Percentiles rank a stretch among this genome's conserved stretches.
These are phyloP conservation scores for Chrysochloris asiatica DNA, from an alignment of 2,113 vertebrate genomes.

Conservation along the genomic window DNA sequence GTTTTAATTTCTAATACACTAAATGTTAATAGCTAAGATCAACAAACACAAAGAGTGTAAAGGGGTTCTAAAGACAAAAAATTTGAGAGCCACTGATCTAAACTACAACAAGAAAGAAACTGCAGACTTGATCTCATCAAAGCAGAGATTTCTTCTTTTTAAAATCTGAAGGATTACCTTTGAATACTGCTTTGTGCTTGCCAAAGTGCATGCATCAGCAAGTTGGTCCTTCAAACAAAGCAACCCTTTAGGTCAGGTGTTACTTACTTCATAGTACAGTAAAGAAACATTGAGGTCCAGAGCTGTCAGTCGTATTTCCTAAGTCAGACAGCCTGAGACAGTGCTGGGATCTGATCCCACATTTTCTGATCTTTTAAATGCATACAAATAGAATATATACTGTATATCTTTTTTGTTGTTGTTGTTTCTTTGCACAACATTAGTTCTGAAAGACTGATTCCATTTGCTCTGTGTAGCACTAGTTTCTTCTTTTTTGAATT, in stretches of 20 bases:
- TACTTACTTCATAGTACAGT: neutral
- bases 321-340: neutral
- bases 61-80: neutral
- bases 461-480: too few relatives aligned
- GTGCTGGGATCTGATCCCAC: neutral
- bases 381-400: neutral
- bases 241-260: neutral
- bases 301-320: neutral
- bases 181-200: neutral
- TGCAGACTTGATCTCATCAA: neutral
- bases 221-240: conserved; percentile 1
- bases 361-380: conserved; percentile 2
- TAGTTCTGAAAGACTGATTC: neutral
- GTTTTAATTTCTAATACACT: neutral
- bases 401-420: too few relatives aligned
- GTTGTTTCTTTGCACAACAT: neutral
- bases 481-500: too few relatives aligned
- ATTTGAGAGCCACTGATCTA: neutral
- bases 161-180: conserved; percentile 4
- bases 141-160: conserved; percentile 14
- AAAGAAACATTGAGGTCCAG: neutral
- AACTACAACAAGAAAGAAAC: neutral
- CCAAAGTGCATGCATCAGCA: conserved; percentile 5
- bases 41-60: neutral
- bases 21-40: conserved; percentile 6